phyloP scores from a whole-genome alignment of 37 sponge, comb jelly and placozoan species.

The Tethya wilhelma region DNA sequence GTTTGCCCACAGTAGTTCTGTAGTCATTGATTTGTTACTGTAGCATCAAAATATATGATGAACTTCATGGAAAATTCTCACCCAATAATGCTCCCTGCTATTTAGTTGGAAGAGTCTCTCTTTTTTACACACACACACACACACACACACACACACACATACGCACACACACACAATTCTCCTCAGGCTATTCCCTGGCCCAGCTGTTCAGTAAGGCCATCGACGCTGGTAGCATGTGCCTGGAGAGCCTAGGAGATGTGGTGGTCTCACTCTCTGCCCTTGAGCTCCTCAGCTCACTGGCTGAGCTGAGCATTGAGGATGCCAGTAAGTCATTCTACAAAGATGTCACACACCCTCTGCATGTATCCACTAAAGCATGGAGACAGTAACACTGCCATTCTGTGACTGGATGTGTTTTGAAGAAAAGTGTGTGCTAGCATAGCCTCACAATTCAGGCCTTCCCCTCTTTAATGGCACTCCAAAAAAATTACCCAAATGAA shows the following conservation, averaged over 20 bases:
- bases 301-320: constrained; percentile 55
- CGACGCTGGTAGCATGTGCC: constrained; percentile 24
- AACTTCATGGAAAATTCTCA: not conserved
- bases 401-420: too few relatives aligned
- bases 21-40: not conserved
- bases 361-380: too few relatives aligned
- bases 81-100: too few relatives aligned
- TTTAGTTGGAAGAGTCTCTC: not conserved
- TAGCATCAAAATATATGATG: not conserved
- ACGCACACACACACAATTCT: not conserved
- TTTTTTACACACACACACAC: not conserved
- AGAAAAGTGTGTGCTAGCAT: too few relatives aligned
- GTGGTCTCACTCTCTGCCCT: constrained; percentile 69
- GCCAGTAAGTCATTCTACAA: constrained; percentile 39
- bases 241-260: constrained; percentile 7
- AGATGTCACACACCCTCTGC: not conserved
- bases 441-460: too few relatives aligned
- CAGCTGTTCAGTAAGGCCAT: constrained; percentile 44
- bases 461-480: too few relatives aligned
- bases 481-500: too few relatives aligned
- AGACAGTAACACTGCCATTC: too few relatives aligned
- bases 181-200: constrained; percentile 27
- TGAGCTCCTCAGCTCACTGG: constrained; percentile 66
- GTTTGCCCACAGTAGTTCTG: not conserved
- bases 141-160: not conserved